These are phyloP conservation scores for Pachypeltis micranthus DNA, from an alignment of 1,140 invertebrate genomes.

Conservation along the genomic window DNA sequence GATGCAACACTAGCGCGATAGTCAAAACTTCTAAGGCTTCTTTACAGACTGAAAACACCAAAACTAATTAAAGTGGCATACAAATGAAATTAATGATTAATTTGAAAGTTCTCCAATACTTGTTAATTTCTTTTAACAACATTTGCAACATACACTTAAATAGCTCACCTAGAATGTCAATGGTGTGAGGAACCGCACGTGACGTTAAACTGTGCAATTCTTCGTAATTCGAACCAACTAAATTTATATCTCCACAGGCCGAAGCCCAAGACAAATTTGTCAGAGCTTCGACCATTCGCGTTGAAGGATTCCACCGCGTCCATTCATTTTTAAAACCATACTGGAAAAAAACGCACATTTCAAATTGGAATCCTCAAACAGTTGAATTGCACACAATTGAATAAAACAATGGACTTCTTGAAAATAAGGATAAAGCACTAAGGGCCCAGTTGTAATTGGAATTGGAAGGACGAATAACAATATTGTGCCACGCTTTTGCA, in stretches of 20 bases:
- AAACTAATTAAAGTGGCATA: too few species aligned
- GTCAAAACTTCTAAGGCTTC: conserved; percentile 87
- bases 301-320: conserved; percentile 41
- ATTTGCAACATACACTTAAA: too few species aligned
- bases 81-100: too few species aligned
- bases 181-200: conserved; percentile 26
- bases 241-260: conserved; percentile 15
- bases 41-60: conserved; percentile 54
- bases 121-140: conserved; percentile 15
- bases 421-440: neutral
- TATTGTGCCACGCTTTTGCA: too few species aligned
- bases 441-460: too few species aligned
- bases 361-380: neutral
- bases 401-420: neutral
- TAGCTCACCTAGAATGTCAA: conserved; percentile 33
- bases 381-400: too few species aligned
- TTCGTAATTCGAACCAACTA: neutral
- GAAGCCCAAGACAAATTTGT: conserved; percentile 68
- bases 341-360: conserved; percentile 8
- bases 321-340: conserved; percentile 18
- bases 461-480: too few species aligned
- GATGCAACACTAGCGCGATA: conserved; percentile 75
- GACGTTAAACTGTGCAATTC: conserved; percentile 4
- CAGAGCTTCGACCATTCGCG: conserved; percentile 52
- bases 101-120: too few species aligned